Percentiles rank a stretch among this genome's conserved stretches.
Evolutionary conservation across 2,888 invertebrate species (phyloP).

Genomic region (Petrolisthes cinctipes): DNA sequence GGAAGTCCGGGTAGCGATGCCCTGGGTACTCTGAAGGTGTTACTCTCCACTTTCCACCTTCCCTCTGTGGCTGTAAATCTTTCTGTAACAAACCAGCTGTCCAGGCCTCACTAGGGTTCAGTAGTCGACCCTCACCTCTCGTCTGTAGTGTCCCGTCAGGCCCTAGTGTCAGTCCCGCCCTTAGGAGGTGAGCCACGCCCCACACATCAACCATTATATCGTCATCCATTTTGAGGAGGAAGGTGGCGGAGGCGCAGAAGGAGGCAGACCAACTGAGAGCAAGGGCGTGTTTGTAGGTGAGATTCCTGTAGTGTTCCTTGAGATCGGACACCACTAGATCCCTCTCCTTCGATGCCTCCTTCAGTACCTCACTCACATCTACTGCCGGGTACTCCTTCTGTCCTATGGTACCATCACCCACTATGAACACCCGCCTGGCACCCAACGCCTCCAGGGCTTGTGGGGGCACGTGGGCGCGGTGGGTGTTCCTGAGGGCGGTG

Average conservation of each 20-base stretch:
- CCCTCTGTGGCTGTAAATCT: conserved; percentile 37
- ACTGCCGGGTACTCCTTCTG: conserved; percentile 38
- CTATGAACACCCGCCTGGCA: conserved; percentile 44
- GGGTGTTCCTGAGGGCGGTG: conserved; percentile 26
- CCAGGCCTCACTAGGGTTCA: conserved; percentile 18
- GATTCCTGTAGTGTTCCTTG: conserved; percentile 66
- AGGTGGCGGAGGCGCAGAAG: conserved; percentile 68
- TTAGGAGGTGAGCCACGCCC: conserved; percentile 69
- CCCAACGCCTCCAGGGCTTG: conserved; percentile 40
- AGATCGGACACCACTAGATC: conserved; percentile 66
- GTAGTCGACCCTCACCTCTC: not conserved
- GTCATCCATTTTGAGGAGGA: conserved; percentile 84
- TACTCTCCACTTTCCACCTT: conserved; percentile 84
- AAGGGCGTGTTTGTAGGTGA: conserved; percentile 67
- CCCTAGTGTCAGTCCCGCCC: conserved; percentile 65
- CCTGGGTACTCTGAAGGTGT: conserved; percentile 76
- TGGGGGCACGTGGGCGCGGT: conserved; percentile 32
- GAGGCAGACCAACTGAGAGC: conserved; percentile 66
- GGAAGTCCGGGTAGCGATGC: conserved; percentile 79
- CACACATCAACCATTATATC: conserved; percentile 82
- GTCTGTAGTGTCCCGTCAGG: conserved; percentile 8
- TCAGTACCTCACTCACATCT: conserved; percentile 1
- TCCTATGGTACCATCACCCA: conserved; percentile 38
- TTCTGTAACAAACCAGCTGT: conserved; percentile 37
- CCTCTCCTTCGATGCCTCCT: conserved; percentile 41